These are phyloP conservation scores for Cyprinodon brontotheroides DNA, from an alignment of 2,113 vertebrate species.

Conservation along the genomic window DNA sequence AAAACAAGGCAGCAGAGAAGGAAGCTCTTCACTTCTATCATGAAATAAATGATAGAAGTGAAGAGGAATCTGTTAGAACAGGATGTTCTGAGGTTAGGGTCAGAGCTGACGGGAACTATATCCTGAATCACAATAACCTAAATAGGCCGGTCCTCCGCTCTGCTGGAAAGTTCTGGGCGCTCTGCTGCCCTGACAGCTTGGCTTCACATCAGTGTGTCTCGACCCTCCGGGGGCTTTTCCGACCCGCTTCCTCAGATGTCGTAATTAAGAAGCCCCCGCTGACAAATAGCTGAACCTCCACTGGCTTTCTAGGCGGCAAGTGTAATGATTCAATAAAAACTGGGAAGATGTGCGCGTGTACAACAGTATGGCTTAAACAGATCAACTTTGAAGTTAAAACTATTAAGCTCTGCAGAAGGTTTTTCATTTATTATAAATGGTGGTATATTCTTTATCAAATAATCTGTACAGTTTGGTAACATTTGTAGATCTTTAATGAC, in stretches of 20 bases:
- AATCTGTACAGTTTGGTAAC: slow-evolving; percentile 9
- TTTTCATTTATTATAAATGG: neutral
- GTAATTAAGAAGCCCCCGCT: slow-evolving; percentile 57
- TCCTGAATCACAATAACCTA: slow-evolving; percentile 55
- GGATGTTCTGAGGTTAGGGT: slow-evolving; percentile 36
- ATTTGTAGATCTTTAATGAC: too few species aligned
- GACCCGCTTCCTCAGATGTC: slow-evolving; percentile 58
- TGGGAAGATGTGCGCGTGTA: neutral
- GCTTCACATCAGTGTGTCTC: slow-evolving; percentile 46
- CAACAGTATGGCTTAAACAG: neutral
- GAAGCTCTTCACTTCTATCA: too few species aligned
- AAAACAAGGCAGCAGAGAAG: neutral
- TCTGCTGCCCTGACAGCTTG: slow-evolving; percentile 49
- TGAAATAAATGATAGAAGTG: neutral
- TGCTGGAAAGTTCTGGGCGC: slow-evolving; percentile 38
- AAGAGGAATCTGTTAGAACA: slow-evolving; percentile 18
- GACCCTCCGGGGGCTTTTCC: slow-evolving; percentile 48
- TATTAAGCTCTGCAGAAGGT: neutral
- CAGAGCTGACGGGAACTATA: slow-evolving; percentile 7
- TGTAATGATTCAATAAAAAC: slow-evolving; percentile 3
- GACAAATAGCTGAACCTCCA: slow-evolving; percentile 49
- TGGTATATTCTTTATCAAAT: neutral
- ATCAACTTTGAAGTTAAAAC: neutral
- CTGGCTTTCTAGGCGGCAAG: slow-evolving; percentile 40
- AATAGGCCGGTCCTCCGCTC: slow-evolving; percentile 33